phyloP scores from a whole-genome alignment of 1,140 invertebrate genomes.

The Leptinotarsa undecemlineata region DNA sequence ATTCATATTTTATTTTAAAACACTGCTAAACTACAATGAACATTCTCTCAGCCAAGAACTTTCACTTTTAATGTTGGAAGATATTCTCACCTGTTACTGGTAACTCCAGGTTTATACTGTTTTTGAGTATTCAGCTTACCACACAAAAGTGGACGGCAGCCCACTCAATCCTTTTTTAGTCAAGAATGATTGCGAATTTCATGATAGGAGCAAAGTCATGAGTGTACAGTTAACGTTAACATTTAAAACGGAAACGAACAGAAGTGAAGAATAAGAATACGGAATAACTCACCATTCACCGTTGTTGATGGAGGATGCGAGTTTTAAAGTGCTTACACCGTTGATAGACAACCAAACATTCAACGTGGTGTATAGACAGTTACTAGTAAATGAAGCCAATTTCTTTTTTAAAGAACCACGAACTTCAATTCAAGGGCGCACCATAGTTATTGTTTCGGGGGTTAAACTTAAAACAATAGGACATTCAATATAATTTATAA shows the following conservation, averaged over 20 bases:
- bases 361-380: neutral
- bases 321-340: no score
- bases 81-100: constrained; percentile 3
- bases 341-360: neutral
- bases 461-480: no score
- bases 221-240: neutral
- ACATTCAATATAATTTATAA: no score
- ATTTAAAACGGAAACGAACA: neutral
- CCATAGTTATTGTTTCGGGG: no score
- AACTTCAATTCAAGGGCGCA: neutral
- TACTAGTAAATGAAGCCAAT: neutral
- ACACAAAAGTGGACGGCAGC: neutral
- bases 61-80: neutral
- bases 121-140: neutral
- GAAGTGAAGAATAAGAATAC: neutral
- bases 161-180: neutral
- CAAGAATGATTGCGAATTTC: neutral
- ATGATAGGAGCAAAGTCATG: neutral
- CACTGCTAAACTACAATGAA: no score
- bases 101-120: neutral
- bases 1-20: no score
- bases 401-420: neutral
- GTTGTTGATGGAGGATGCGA: neutral
- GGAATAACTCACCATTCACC: neutral
- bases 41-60: neutral